phyloP scores from a whole-genome alignment of 2,113 vertebrate species.

The Mola mola region DNA sequence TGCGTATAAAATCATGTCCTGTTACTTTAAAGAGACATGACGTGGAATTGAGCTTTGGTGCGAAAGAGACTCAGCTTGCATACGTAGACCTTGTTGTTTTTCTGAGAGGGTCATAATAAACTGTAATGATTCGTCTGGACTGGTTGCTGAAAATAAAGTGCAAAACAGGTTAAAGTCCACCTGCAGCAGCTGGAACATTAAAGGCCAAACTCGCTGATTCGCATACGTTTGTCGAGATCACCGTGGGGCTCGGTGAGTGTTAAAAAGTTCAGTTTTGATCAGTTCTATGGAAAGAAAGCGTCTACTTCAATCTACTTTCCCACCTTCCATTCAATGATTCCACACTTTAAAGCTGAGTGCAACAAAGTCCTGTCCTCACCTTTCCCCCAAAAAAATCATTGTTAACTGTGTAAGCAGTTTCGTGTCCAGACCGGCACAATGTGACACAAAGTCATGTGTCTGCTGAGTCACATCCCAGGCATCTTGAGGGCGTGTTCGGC shows the following conservation, averaged over 20 bases:
- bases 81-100: not conserved
- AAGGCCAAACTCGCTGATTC: not conserved
- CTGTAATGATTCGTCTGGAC: too few relatives aligned
- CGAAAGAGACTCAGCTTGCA: not conserved
- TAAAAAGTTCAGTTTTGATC: not conserved
- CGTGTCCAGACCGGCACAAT: not conserved
- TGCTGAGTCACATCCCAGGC: conserved; percentile 56
- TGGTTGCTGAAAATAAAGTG: conserved; percentile 8
- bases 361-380: not conserved
- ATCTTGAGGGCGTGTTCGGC: conserved; percentile 1
- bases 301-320: not conserved
- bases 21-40: not conserved
- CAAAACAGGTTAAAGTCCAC: conserved; percentile 38
- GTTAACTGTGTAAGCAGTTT: not conserved
- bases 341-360: not conserved
- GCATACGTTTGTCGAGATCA: not conserved
- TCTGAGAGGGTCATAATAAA: too few relatives aligned
- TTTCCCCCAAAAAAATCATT: not conserved
- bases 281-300: too few relatives aligned
- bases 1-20: too few relatives aligned
- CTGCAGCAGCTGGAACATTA: conserved; percentile 8
- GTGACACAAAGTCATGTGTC: conserved; percentile 61
- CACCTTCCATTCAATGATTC: not conserved
- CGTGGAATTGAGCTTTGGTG: not conserved
- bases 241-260: not conserved